Evolutionary conservation across 2,888 invertebrate species (phyloP).

Genomic region (Xanthia icteritia): DNA sequence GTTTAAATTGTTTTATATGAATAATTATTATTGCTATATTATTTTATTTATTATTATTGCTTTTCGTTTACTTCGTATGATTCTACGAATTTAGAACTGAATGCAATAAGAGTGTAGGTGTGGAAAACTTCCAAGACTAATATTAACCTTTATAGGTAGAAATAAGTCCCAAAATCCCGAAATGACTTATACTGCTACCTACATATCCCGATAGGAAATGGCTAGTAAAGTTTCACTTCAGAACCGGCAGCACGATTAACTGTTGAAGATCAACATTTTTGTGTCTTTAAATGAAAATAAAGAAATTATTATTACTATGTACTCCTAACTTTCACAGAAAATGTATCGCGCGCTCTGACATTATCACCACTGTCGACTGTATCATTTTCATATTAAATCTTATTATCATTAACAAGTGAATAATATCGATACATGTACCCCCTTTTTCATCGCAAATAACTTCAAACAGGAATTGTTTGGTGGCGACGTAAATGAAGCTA

Average conservation of each 20-base stretch:
- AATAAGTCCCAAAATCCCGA: neutral
- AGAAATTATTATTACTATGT: neutral
- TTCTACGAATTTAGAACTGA: neutral
- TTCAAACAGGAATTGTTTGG: conserved; percentile 9
- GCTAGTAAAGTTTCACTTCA: neutral
- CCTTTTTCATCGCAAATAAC: conserved; percentile 14
- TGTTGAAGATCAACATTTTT: neutral
- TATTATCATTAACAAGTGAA: neutral
- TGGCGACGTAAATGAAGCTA: conserved; percentile 31
- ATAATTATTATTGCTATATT: no score
- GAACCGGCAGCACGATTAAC: neutral
- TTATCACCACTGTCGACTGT: neutral
- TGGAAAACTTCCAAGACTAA: neutral
- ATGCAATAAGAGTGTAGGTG: neutral
- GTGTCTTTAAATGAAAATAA: neutral
- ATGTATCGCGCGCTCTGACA: neutral
- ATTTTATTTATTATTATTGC: no score
- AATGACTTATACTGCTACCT: neutral
- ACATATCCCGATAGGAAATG: neutral
- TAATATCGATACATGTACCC: neutral
- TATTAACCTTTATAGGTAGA: neutral
- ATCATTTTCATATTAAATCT: neutral
- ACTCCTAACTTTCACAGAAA: neutral
- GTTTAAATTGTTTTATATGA: no score
- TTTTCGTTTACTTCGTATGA: neutral